Evolutionary conservation across 2,888 invertebrate genomes (phyloP).

Genomic region (Cryptops parisi): DNA sequence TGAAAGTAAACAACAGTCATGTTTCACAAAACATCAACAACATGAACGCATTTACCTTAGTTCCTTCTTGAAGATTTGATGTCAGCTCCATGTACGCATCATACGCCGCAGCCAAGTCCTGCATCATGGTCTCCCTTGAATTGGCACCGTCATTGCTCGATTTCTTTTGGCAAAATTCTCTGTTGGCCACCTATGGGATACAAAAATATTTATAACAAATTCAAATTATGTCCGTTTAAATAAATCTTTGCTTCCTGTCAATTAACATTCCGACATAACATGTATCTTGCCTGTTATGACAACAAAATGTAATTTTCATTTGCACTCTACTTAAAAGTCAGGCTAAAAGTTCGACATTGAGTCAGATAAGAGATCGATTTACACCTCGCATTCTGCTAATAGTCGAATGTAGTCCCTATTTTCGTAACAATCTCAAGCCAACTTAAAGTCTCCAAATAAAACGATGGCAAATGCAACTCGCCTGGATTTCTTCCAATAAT

Average conservation of each 20-base stretch:
- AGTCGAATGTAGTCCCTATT: no score
- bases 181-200: constrained; percentile 35
- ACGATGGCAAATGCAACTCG: constrained; percentile 21
- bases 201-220: neutral
- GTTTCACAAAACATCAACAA: neutral
- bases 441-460: no score
- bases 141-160: constrained; percentile 47
- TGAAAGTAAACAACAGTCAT: neutral
- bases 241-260: neutral
- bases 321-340: no score
- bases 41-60: constrained; percentile 46
- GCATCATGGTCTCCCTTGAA: constrained; percentile 60
- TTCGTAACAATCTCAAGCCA: no score
- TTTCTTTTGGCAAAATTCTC: constrained; percentile 45
- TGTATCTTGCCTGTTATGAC: no score
- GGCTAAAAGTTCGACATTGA: no score
- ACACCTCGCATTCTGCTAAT: no score
- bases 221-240: neutral
- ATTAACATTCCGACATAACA: no score
- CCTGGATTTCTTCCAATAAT: constrained; percentile 52
- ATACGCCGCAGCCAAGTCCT: constrained; percentile 73
- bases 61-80: constrained; percentile 85
- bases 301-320: no score
- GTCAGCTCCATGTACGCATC: constrained; percentile 85
- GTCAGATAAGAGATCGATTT: no score